Base-by-base conservation (phyloP, 2,113 vertebrate genomes). In the Perognathus longimembris region DNA sequence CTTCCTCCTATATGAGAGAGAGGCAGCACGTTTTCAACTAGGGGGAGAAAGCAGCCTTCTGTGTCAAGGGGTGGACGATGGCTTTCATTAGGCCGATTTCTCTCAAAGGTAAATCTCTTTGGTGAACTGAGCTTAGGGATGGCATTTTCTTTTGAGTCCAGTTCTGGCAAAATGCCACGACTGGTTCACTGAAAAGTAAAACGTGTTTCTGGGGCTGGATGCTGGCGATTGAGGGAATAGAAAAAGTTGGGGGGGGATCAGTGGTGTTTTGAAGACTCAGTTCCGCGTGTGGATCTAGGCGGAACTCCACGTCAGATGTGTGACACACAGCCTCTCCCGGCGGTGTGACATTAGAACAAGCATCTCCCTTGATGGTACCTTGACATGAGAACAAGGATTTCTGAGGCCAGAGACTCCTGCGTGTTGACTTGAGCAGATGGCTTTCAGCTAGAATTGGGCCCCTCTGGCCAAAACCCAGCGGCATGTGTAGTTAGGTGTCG, bases 91-190 rank as follows among this genome's bases (percentile, higher is more conserved):
- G 50, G 17, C 50, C 42, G 73, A 61, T 45, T 63, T 83, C n/a
- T 26, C 40, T 71, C 79, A 36, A 6, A 24, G 70, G 80, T 76
- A 75, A 24, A 74, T 80, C 20, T n/a, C 79, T 54, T 66, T 24
- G 61, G 77, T 89, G 67, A 70, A 63, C 42, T 74, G 78, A 92
- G 40, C 42, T 86, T 67, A 87, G 63, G 71, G 66, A 73, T 1
- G 15, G 30, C 70, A 36, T 88, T 95, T 95, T 91, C 71, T 95
- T 91, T 85, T 78, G 59, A 76, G 40, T 63, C 63, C 40, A 80
- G 9, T 94, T 80, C 89, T 84, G 5, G 36, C 63, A 69, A 64
- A 75, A 84, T 42, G 61, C 8, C 7, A 78, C 66, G 71, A n/a
- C 59, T 63, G 1, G 50, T 86, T 96, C 61, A 57, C 40, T 61